Evolutionary conservation across 37 sponge, comb jelly and placozoan genomes (phyloP).

Genomic region (Theonella swinhoei): DNA sequence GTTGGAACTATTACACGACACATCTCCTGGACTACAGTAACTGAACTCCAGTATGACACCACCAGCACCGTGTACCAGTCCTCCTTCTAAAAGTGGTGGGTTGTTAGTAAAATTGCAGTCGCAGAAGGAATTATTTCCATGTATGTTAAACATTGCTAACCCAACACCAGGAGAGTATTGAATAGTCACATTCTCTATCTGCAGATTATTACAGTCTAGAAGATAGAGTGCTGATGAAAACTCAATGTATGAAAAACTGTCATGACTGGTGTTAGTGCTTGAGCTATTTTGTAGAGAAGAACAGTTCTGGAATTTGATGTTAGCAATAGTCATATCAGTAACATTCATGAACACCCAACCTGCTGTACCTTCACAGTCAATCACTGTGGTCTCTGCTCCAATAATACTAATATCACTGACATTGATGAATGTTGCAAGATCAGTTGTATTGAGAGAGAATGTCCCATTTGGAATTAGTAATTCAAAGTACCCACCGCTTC

Average conservation of each 20-base stretch:
- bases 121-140: constrained; percentile 20
- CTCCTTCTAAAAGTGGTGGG: neutral
- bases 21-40: constrained; percentile 61
- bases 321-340: neutral
- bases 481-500: neutral
- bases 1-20: constrained; percentile 5
- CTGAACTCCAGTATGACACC: constrained; percentile 60
- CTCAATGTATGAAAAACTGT: neutral
- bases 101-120: constrained; percentile 7
- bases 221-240: constrained; percentile 41
- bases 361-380: neutral
- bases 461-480: neutral
- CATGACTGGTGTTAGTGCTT: neutral
- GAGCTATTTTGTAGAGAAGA: constrained; percentile 38
- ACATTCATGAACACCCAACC: constrained; percentile 27
- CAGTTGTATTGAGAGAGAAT: neutral
- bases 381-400: constrained; percentile 11
- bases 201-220: constrained; percentile 7
- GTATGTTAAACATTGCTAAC: constrained; percentile 39
- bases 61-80: constrained; percentile 28
- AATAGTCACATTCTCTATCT: constrained; percentile 24
- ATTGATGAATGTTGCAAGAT: constrained; percentile 4
- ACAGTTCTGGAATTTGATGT: constrained; percentile 28
- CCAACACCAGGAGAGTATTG: constrained; percentile 12
- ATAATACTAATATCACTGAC: constrained; percentile 32